A percentile compares a stretch with the other conserved stretches of the same genome.
Evolutionary conservation across 23 tunicate species (phyloP).

Genomic region (Halocynthia aurantium): DNA sequence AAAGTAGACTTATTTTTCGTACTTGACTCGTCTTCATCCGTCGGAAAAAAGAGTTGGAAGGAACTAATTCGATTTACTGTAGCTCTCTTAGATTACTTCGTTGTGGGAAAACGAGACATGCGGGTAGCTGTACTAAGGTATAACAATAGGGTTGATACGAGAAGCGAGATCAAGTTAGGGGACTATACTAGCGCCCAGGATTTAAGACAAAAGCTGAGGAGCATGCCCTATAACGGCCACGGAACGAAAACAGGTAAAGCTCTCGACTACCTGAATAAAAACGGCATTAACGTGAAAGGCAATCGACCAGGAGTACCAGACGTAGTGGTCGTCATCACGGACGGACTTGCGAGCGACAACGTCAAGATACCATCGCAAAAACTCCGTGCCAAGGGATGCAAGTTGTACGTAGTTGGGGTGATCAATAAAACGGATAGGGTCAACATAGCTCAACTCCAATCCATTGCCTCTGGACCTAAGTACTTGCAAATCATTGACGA

Average conservation of each 20-base stretch:
- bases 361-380: slow-evolving; percentile 31
- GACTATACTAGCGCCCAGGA: slow-evolving; percentile 31
- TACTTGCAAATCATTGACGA: slow-evolving; percentile 46
- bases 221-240: slow-evolving; percentile 48
- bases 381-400: slow-evolving; percentile 13
- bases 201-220: slow-evolving; percentile 16
- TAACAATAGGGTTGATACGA: slow-evolving; percentile 33
- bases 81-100: slow-evolving; percentile 40
- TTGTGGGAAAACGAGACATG: slow-evolving; percentile 50
- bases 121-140: slow-evolving; percentile 59
- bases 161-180: slow-evolving; percentile 36
- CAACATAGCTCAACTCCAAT: slow-evolving; percentile 18
- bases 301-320: slow-evolving; percentile 63
- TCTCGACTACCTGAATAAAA: slow-evolving; percentile 20
- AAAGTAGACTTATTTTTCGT: slow-evolving; percentile 50
- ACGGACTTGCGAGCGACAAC: slow-evolving; percentile 41
- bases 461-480: slow-evolving; percentile 40
- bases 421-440: slow-evolving; percentile 23
- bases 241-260: slow-evolving; percentile 66
- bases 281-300: slow-evolving; percentile 44
- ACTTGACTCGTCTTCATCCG: slow-evolving; percentile 72
- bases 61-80: slow-evolving; percentile 42
- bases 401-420: slow-evolving; percentile 58
- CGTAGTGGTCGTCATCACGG: slow-evolving; percentile 51
- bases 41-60: slow-evolving; percentile 55